phyloP scores from a whole-genome alignment of 2,113 vertebrate genomes.

The Prolemur simus region DNA sequence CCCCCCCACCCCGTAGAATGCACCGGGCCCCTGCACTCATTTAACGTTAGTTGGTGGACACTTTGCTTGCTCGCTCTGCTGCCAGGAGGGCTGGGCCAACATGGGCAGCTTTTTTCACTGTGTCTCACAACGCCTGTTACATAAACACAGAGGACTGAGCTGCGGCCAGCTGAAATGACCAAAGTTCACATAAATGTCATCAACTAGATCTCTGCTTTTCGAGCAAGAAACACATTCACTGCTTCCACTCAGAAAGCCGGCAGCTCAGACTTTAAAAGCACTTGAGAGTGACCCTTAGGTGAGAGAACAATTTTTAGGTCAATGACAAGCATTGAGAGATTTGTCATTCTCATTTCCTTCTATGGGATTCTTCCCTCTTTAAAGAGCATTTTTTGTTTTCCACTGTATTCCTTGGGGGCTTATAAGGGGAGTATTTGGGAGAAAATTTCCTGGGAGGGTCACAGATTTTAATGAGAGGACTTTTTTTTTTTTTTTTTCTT shows the following conservation, averaged over 20 bases:
- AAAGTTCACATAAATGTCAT: neutral
- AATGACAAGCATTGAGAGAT: neutral
- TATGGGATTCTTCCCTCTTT: neutral
- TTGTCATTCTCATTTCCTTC: neutral
- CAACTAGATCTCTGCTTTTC: neutral
- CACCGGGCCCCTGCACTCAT: neutral
- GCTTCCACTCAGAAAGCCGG: neutral
- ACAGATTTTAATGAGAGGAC: slow-evolving; percentile 42
- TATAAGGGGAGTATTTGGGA: slow-evolving; percentile 31
- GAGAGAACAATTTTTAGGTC: neutral
- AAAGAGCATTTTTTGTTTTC: slow-evolving; percentile 16
- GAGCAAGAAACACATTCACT: neutral
- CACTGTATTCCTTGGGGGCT: neutral
- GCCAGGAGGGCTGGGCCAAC: neutral
- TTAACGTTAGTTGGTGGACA: neutral
- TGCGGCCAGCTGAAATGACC: neutral
- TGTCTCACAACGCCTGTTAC: neutral
- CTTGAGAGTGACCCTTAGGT: neutral
- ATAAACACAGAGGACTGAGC: neutral
- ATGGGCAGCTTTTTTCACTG: neutral
- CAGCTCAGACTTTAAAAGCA: neutral
- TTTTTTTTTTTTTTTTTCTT: neutral
- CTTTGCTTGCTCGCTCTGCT: slow-evolving; percentile 28
- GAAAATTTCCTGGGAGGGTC: slow-evolving; percentile 43
- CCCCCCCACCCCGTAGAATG: no score